These are phyloP conservation scores for Koerneria pararmatus DNA, from an alignment of 2,888 invertebrate species.

Conservation along the genomic window DNA sequence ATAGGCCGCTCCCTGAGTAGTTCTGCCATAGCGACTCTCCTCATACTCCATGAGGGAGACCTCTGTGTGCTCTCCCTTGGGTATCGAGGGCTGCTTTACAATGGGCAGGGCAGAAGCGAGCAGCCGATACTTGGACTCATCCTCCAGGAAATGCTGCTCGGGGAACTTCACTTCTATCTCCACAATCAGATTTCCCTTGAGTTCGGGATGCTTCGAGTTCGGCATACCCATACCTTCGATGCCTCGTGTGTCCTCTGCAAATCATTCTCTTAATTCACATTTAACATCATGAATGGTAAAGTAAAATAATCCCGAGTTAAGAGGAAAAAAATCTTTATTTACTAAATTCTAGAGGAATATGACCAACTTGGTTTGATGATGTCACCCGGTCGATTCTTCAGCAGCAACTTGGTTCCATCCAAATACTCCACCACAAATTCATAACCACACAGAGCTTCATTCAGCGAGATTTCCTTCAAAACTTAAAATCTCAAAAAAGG, in stretches of 20 bases:
- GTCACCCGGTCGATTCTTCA: slow-evolving; percentile 76
- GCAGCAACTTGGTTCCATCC: slow-evolving; percentile 78
- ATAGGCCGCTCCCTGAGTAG: slow-evolving; percentile 68
- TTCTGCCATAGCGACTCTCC: slow-evolving; percentile 45
- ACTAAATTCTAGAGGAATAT: slow-evolving; percentile 12
- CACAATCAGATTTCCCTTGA: slow-evolving; percentile 75
- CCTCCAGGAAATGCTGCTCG: slow-evolving; percentile 72
- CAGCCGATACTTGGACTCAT: slow-evolving; percentile 63
- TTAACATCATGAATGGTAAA: background rate
- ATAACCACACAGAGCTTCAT: slow-evolving; percentile 87
- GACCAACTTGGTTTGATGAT: slow-evolving; percentile 77
- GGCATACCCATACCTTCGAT: slow-evolving; percentile 88
- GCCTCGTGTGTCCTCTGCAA: slow-evolving; percentile 68
- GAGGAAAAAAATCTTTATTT: background rate
- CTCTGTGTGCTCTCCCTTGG: slow-evolving; percentile 72
- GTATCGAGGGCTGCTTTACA: slow-evolving; percentile 70
- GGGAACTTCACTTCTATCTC: slow-evolving; percentile 83
- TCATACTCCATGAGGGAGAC: slow-evolving; percentile 69
- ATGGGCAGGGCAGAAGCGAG: slow-evolving; percentile 76
- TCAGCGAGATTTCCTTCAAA: slow-evolving; percentile 68
- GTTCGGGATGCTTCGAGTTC: slow-evolving; percentile 34
- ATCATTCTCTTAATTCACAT: slow-evolving; percentile 19
- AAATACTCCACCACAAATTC: slow-evolving; percentile 79
- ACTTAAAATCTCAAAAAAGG: no score
- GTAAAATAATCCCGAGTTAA: background rate